These are phyloP conservation scores for Argyresthia albistria DNA, from an alignment of 2,888 invertebrate species.

Conservation along the genomic window DNA sequence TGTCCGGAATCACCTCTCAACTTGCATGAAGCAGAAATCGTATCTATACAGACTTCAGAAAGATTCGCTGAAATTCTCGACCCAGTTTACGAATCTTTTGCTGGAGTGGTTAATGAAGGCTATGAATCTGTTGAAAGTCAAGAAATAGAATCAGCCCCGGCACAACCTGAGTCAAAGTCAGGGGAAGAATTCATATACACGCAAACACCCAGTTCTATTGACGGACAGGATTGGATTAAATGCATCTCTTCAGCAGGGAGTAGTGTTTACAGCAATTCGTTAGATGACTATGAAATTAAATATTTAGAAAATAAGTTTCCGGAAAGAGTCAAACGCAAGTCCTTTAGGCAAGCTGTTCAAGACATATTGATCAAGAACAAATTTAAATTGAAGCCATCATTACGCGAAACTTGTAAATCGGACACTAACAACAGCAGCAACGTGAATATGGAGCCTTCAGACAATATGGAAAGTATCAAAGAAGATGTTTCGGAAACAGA, in stretches of 20 bases:
- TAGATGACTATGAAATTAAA: constrained; percentile 33
- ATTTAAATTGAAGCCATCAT: not conserved
- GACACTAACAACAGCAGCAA: constrained; percentile 9
- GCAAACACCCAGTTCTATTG: constrained; percentile 48
- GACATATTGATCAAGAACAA: constrained; percentile 4
- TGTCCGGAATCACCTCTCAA: not conserved
- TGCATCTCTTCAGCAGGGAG: constrained; percentile 37
- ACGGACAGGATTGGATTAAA: constrained; percentile 51
- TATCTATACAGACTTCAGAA: constrained; percentile 57
- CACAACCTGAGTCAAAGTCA: constrained; percentile 18
- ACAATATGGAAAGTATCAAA: not conserved
- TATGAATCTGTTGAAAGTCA: constrained; percentile 38
- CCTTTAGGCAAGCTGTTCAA: not conserved
- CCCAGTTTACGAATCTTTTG: constrained; percentile 56
- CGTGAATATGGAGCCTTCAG: not conserved
- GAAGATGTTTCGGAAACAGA: too few relatives aligned
- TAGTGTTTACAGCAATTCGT: constrained; percentile 42
- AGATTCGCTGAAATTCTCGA: constrained; percentile 55
- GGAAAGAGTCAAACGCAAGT: constrained; percentile 19
- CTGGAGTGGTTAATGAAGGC: constrained; percentile 37
- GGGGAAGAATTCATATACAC: constrained; percentile 48
- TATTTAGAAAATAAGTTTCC: constrained; percentile 26
- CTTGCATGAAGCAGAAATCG: constrained; percentile 57
- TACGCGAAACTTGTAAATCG: constrained; percentile 15
- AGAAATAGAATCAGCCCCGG: constrained; percentile 34